Evolutionary conservation across 2,113 vertebrate species (phyloP), one percentile per base, ranked within the genome.

Genomic region (Zapus hudsonius): DNA sequence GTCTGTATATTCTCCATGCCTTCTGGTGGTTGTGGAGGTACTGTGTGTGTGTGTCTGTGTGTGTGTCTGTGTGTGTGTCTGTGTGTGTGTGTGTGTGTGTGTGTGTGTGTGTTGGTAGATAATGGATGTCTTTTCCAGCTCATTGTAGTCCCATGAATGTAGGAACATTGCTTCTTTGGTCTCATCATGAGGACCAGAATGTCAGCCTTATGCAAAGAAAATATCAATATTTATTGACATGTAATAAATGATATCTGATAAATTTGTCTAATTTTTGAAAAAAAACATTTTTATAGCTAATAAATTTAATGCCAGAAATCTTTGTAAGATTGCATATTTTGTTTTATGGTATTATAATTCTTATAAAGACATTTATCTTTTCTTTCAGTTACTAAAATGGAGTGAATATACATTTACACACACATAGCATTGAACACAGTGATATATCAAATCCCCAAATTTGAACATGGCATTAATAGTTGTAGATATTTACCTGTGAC

Each of bases 251-350:
- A 64, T n/a, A 72, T 20, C 12, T 5, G 31, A 47, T 55, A 10
- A 25, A 33, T 3, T 1, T 52, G 86, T 73, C 61, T 19, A 27
- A 83, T 29, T 69, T 74, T 42, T 85, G n/a, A 42, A 33, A 61
- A 93, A 84, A 29, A 9, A 1, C 42, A 0, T 27, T 61, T 5
- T 52, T 79, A 19, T 63, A 29, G 42, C 19, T n/a, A 84, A n/a
- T 16, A 74, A 88, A 73, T 52, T 59, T 5, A 93, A 63, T 16
- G 31, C 20, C 9, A 52, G 22, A 2, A 66, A 81, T 81, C 0
- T 38, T 84, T 85, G 67, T 75, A 91, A 84, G 25, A 66, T 44
- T 64, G 19, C 8, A 9, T 80, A 52, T 76, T 89, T 86, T 12
- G 40, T 23, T 67, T 88, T 72, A 67, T 33, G 47, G 15, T 10